These are phyloP conservation scores for Hyles euphorbiae DNA, from an alignment of 1,140 invertebrate genomes.

Conservation along the genomic window DNA sequence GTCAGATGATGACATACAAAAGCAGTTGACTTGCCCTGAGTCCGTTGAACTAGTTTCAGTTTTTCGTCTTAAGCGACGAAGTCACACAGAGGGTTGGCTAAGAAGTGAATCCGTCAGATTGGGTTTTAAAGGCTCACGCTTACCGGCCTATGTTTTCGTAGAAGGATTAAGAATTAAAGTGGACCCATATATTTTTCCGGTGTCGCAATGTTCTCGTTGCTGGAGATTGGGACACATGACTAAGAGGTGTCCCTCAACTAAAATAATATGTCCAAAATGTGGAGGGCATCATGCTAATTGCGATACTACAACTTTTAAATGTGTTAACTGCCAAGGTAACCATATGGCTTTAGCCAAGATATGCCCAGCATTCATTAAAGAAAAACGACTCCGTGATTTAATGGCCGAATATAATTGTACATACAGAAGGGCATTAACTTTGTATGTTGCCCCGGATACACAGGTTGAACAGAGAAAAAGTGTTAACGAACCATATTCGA, in stretches of 20 bases:
- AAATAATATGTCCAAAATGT: conserved; percentile 25
- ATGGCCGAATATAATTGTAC: conserved; percentile 18
- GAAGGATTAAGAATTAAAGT: too few relatives aligned
- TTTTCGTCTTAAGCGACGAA: too few relatives aligned
- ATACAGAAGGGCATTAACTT: conserved; percentile 10
- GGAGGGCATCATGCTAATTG: conserved; percentile 23
- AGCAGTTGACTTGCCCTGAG: too few relatives aligned
- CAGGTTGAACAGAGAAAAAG: background rate
- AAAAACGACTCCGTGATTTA: conserved; percentile 23
- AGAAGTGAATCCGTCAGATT: too few relatives aligned
- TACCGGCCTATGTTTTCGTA: too few relatives aligned
- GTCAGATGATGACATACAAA: too few relatives aligned
- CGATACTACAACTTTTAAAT: conserved; percentile 11
- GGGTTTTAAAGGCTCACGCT: too few relatives aligned
- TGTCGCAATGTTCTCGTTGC: conserved; percentile 16
- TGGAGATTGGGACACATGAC: conserved; percentile 17
- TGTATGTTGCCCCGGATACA: background rate
- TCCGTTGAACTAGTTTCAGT: too few relatives aligned
- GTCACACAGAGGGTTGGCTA: too few relatives aligned
- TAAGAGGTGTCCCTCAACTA: too few relatives aligned
- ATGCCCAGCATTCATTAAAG: conserved; percentile 25
- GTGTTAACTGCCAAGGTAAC: conserved; percentile 21
- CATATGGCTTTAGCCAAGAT: conserved; percentile 22
- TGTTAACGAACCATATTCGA: background rate
- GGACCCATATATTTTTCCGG: conserved; percentile 13